Conservation (phyloP, 2,888 invertebrate genomes). For the Osmoderma eremita region DNA sequence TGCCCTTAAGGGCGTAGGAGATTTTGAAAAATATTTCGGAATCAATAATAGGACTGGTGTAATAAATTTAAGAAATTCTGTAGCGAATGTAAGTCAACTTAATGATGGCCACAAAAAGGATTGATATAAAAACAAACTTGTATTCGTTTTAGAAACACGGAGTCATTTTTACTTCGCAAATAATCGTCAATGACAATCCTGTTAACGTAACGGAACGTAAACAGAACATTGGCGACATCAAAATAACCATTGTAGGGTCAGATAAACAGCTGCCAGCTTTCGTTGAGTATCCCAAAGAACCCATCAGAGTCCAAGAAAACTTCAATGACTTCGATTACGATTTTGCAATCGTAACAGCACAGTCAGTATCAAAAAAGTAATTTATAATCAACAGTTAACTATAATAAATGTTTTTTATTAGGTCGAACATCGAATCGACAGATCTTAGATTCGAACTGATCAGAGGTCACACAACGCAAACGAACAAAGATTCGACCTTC, state of each 20-base stretch:
- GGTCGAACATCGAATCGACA: constrained; percentile 81
- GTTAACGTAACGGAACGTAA: constrained; percentile 72
- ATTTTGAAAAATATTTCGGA: constrained; percentile 75
- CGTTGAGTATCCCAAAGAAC: constrained; percentile 69
- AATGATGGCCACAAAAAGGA: too few relatives aligned
- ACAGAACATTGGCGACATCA: constrained; percentile 79
- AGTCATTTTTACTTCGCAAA: constrained; percentile 75
- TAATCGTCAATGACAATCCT: constrained; percentile 84
- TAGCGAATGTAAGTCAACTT: constrained; percentile 53
- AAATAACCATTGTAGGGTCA: constrained; percentile 87
- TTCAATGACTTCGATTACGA: constrained; percentile 76
- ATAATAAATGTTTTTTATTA: constrained; percentile 50
- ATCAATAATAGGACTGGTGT: constrained; percentile 87
- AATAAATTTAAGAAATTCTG: constrained; percentile 65
- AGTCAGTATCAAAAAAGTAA: constrained; percentile 66
- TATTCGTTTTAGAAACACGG: constrained; percentile 66
- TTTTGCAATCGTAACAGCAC: constrained; percentile 77
- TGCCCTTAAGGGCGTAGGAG: constrained; percentile 65
- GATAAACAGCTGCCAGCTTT: constrained; percentile 86
- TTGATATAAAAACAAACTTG: too few relatives aligned
- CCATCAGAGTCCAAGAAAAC: constrained; percentile 78
- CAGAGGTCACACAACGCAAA: constrained; percentile 85
- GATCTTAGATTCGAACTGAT: constrained; percentile 83
- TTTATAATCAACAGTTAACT: neutral
- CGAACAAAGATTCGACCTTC: constrained; percentile 84